Evolutionary conservation across 2,113 vertebrate species (phyloP).

Genomic region (Tor tambroides): DNA sequence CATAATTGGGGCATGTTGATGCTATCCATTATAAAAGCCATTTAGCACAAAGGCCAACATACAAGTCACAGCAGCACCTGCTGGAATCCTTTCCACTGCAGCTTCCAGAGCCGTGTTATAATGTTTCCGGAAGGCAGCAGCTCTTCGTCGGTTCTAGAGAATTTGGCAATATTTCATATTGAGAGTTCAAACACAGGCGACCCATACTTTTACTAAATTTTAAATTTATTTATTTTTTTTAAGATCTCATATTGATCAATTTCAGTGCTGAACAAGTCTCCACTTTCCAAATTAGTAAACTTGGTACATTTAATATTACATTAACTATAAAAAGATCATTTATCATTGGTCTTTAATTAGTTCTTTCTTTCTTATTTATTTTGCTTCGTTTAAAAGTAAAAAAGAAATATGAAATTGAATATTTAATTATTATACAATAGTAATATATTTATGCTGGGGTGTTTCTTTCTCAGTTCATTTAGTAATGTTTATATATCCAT

Average conservation of each 20-base stretch:
- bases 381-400: neutral
- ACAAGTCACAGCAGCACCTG: slow-evolving; percentile 37
- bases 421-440: neutral
- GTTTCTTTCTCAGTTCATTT: neutral
- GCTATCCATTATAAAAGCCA: slow-evolving; percentile 34
- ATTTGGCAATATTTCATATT: neutral
- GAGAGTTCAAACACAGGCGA: neutral
- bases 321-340: neutral
- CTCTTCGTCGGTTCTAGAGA: neutral
- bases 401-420: too few species aligned
- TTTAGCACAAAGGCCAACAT: slow-evolving; percentile 10
- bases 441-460: neutral
- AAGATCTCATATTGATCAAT: neutral
- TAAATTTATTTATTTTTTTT: too few species aligned
- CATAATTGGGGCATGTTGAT: slow-evolving; percentile 28
- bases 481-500: too few species aligned
- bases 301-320: neutral
- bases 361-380: neutral
- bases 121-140: neutral
- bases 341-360: too few species aligned
- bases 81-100: slow-evolving; percentile 4
- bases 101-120: neutral
- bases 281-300: neutral
- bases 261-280: neutral
- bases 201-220: neutral